Evolutionary conservation across 2,797 vertebrate species (phyloP).

Genomic region (Holocentrus rufus): DNA sequence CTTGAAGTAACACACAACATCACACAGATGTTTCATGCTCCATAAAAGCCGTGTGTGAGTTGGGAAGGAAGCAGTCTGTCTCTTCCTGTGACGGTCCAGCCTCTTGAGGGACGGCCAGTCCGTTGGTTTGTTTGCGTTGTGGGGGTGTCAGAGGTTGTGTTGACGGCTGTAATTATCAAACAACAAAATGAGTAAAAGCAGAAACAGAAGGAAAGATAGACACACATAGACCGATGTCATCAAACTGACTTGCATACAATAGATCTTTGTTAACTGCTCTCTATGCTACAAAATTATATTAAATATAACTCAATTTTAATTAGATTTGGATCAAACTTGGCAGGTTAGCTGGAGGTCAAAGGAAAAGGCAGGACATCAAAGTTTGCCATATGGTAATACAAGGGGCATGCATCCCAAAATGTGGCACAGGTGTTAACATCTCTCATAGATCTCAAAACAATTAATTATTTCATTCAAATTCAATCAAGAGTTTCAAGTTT

Average conservation of each 20-base stretch:
- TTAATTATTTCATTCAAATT: neutral
- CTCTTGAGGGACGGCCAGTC: constrained; percentile 21
- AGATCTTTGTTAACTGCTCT: too few relatives aligned
- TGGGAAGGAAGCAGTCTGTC: constrained; percentile 47
- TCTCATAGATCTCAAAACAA: too few relatives aligned
- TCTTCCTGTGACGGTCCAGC: constrained; percentile 49
- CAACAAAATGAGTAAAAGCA: neutral
- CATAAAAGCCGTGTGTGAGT: constrained; percentile 15
- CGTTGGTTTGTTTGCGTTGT: constrained; percentile 68
- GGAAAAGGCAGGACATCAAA: too few relatives aligned
- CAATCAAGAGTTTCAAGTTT: neutral
- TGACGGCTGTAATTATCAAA: constrained; percentile 41
- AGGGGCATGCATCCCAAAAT: too few relatives aligned
- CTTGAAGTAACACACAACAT: constrained; percentile 1
- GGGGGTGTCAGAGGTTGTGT: constrained; percentile 24
- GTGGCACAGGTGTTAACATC: too few relatives aligned
- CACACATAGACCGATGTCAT: neutral
- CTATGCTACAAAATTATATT: too few relatives aligned
- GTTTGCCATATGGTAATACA: too few relatives aligned
- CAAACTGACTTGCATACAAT: too few relatives aligned
- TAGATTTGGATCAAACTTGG: too few relatives aligned
- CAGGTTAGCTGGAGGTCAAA: too few relatives aligned
- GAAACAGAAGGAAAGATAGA: too few relatives aligned
- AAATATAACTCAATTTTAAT: too few relatives aligned
- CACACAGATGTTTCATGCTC: constrained; percentile 77